Evolutionary conservation across 2,888 invertebrate genomes (phyloP).

Genomic region (Hypselothyrea guttata): DNA sequence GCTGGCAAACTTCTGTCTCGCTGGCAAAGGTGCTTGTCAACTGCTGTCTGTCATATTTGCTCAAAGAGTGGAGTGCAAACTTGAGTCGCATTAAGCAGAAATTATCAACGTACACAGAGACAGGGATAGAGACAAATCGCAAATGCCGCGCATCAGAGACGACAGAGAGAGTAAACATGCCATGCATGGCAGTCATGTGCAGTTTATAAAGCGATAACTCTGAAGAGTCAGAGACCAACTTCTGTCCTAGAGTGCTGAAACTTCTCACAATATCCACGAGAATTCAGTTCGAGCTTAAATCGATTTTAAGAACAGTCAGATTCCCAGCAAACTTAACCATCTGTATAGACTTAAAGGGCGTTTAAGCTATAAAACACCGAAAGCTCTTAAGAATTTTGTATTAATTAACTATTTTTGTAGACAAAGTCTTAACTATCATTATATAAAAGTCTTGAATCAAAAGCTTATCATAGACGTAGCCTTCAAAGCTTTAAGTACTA

Average conservation of each 20-base stretch:
- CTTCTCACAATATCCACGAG: slow-evolving; percentile 2
- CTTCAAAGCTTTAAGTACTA: too few relatives aligned
- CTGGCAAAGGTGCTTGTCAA: slow-evolving; percentile 54
- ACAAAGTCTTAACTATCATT: too few relatives aligned
- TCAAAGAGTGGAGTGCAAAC: slow-evolving; percentile 72
- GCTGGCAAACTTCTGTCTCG: slow-evolving; percentile 48
- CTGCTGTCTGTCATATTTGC: slow-evolving; percentile 63
- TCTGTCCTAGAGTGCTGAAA: slow-evolving; percentile 11
- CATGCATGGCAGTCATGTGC: slow-evolving; percentile 27
- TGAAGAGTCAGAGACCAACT: slow-evolving; percentile 11
- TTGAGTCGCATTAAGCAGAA: slow-evolving; percentile 70
- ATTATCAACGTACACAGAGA: slow-evolving; percentile 65
- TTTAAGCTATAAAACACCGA: too few relatives aligned
- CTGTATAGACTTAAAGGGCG: too few relatives aligned
- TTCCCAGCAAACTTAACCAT: not conserved
- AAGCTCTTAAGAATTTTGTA: too few relatives aligned
- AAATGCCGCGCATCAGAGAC: not conserved
- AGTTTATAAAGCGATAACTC: slow-evolving; percentile 24
- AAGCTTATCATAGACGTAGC: too few relatives aligned
- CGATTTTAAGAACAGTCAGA: slow-evolving; percentile 1
- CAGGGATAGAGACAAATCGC: not conserved
- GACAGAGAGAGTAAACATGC: slow-evolving; percentile 8
- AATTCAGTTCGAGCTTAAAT: too few relatives aligned
- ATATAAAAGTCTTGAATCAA: too few relatives aligned
- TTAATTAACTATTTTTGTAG: too few relatives aligned